Evolutionary conservation across 1,140 invertebrate species (phyloP).

Genomic region (Drosophila truncata): DNA sequence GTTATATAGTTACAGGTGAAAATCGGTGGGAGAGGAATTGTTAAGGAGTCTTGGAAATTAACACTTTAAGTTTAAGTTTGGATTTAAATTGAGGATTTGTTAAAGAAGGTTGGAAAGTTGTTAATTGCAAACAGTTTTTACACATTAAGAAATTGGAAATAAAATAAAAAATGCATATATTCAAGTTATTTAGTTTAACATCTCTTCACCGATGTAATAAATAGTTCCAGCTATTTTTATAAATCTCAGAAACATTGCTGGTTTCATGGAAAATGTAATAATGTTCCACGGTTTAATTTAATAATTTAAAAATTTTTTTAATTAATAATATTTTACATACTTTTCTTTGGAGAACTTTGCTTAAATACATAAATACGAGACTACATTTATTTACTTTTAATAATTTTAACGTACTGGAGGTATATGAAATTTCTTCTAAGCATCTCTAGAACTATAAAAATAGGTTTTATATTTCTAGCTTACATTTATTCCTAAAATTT

Average conservation of each 20-base stretch:
- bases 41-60: not conserved
- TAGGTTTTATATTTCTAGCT: not conserved
- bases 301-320: too few relatives aligned
- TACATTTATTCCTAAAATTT: not conserved
- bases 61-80: not conserved
- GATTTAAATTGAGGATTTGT: too few relatives aligned
- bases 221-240: not conserved
- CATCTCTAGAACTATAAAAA: not conserved
- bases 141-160: not conserved
- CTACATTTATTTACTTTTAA: not conserved
- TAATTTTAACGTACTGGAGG: not conserved
- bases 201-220: too few relatives aligned
- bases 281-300: too few relatives aligned
- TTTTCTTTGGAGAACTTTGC: not conserved
- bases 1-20: not conserved
- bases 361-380: too few relatives aligned
- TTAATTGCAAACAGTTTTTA: not conserved
- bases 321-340: not conserved
- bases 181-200: too few relatives aligned
- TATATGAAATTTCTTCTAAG: not conserved
- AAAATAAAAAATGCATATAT: too few relatives aligned
- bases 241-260: not conserved
- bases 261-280: not conserved
- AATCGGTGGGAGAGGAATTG: not conserved
- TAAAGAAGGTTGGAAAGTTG: too few relatives aligned